A percentile compares a stretch with the other conserved stretches of the same genome.
Evolutionary conservation across 2,888 invertebrate species (phyloP).

Genomic region (Clanis bilineata): DNA sequence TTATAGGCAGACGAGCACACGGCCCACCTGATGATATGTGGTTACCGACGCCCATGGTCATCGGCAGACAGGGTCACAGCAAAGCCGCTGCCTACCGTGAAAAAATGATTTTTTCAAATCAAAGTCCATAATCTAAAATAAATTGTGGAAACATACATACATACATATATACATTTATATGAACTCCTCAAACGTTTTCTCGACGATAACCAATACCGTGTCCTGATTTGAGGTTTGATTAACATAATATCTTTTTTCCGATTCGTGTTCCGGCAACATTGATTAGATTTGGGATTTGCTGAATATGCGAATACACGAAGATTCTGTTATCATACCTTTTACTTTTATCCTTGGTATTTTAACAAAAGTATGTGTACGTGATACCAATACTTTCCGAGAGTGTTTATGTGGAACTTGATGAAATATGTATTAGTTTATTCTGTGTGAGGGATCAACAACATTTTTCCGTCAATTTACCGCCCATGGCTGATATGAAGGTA

Average conservation of each 20-base stretch:
- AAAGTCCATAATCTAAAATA: background rate
- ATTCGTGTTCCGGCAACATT: background rate
- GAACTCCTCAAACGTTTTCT: background rate
- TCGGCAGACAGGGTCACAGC: no score
- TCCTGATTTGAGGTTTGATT: background rate
- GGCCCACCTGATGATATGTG: no score
- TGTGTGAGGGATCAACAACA: slow-evolving; percentile 55
- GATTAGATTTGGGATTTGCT: background rate
- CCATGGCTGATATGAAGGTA: slow-evolving; percentile 59
- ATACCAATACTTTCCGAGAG: slow-evolving; percentile 1
- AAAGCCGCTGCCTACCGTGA: no score
- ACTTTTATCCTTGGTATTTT: background rate
- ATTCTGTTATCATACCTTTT: background rate
- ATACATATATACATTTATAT: background rate
- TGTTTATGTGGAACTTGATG: slow-evolving; percentile 46
- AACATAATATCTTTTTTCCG: background rate
- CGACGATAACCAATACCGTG: background rate
- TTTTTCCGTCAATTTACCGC: slow-evolving; percentile 64
- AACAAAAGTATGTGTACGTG: slow-evolving; percentile 8
- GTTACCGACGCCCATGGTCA: no score
- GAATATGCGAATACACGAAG: background rate
- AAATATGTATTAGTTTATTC: slow-evolving; percentile 63
- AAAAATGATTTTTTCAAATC: no score
- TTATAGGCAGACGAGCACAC: no score
- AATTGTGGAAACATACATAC: background rate